Conservation (phyloP, 2,797 vertebrate genomes). For the Anableps anableps region DNA sequence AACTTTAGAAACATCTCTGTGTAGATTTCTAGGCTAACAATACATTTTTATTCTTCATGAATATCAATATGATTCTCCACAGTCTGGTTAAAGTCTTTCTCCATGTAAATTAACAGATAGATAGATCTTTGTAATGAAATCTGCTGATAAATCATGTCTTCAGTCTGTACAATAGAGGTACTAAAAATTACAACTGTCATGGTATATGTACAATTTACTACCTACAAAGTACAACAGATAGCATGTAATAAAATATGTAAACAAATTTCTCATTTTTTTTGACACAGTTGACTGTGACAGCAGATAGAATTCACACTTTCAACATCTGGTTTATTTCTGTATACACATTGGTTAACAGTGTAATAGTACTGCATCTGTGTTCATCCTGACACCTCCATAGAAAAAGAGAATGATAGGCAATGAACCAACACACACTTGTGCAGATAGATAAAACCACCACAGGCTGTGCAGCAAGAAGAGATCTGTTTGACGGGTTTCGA, state of each 20-base stretch:
- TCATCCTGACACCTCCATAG: conserved; percentile 80
- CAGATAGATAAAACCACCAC: conserved; percentile 77
- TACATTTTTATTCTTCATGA: conserved; percentile 85
- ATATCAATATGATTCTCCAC: conserved; percentile 84
- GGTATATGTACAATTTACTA: conserved; percentile 85
- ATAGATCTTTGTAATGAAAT: conserved; percentile 80
- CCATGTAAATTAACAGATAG: conserved; percentile 78
- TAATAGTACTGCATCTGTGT: conserved; percentile 82
- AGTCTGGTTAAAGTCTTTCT: conserved; percentile 78
- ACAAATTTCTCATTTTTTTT: conserved; percentile 81
- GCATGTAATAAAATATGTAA: conserved; percentile 90
- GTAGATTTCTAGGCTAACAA: conserved; percentile 95
- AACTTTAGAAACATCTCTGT: conserved; percentile 95
- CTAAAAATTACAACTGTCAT: conserved; percentile 86
- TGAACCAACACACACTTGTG: conserved; percentile 80
- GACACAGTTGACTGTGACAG: conserved; percentile 87
- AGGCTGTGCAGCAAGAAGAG: conserved; percentile 68
- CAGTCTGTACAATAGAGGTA: conserved; percentile 86
- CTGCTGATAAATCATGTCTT: conserved; percentile 81
- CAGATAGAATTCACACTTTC: conserved; percentile 86
- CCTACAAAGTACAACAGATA: conserved; percentile 88
- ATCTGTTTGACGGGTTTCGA: conserved; percentile 52
- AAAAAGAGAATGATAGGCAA: conserved; percentile 83
- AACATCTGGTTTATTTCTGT: conserved; percentile 86
- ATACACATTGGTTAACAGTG: conserved; percentile 86